Conservation (phyloP, 2,888 invertebrate species). For the Leistus spinibarbis region DNA sequence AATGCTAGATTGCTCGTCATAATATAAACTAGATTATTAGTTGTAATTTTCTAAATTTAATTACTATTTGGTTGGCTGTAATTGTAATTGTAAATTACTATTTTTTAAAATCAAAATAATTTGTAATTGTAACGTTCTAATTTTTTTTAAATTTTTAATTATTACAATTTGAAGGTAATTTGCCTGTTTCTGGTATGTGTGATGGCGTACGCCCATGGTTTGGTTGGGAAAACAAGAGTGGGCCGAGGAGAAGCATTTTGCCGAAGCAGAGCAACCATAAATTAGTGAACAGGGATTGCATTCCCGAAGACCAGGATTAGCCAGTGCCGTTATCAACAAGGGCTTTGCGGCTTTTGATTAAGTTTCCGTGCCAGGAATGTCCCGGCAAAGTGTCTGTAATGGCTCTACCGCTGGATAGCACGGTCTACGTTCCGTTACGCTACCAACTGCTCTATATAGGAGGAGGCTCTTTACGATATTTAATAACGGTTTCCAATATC, state of each 20-base stretch:
- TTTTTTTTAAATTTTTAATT: too few relatives aligned
- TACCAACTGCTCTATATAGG: conserved; percentile 6
- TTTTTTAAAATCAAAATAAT: too few relatives aligned
- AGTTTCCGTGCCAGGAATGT: conserved; percentile 53
- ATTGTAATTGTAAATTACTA: too few relatives aligned
- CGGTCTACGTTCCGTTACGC: conserved; percentile 22
- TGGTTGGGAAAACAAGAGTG: not conserved
- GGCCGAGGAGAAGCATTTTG: not conserved
- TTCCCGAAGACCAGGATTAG: conserved; percentile 53
- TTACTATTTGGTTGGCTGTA: too few relatives aligned
- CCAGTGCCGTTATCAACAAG: conserved; percentile 52
- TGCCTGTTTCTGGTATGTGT: too few relatives aligned
- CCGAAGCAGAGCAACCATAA: conserved; percentile 49
- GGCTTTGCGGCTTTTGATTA: conserved; percentile 54
- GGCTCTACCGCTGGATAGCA: conserved; percentile 32
- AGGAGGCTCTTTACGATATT: conserved; percentile 38
- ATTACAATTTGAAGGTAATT: too few relatives aligned
- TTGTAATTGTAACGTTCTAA: too few relatives aligned
- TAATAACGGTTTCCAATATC: conserved; percentile 40
- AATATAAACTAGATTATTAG: too few relatives aligned
- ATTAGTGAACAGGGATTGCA: conserved; percentile 53
- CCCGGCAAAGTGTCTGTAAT: conserved; percentile 50
- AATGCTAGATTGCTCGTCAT: too few relatives aligned
- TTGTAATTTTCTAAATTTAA: too few relatives aligned
- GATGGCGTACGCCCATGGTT: not conserved